These are phyloP conservation scores for Piezodorus guildinii DNA, from an alignment of 1,140 invertebrate genomes.

Conservation along the genomic window DNA sequence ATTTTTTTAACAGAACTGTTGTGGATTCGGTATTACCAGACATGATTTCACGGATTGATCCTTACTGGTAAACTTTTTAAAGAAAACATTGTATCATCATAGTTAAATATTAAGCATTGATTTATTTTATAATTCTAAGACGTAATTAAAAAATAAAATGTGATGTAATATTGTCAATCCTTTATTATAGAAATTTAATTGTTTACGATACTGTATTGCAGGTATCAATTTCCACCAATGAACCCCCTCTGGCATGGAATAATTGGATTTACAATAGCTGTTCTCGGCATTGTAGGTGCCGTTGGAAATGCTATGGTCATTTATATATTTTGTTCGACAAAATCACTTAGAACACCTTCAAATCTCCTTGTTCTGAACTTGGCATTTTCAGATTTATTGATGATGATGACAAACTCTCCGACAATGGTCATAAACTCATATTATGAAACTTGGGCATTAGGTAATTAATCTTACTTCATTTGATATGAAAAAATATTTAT, in stretches of 20 bases:
- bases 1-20: conserved; percentile 44
- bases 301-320: conserved; percentile 73
- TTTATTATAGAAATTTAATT: too few relatives aligned
- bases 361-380: conserved; percentile 75
- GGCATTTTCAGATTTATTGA: conserved; percentile 74
- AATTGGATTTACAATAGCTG: conserved; percentile 58
- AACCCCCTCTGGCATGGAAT: conserved; percentile 67
- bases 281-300: conserved; percentile 55
- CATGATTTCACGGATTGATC: conserved; percentile 53
- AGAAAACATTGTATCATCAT: too few relatives aligned
- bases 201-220: background rate
- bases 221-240: conserved; percentile 49
- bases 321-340: conserved; percentile 69
- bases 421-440: conserved; percentile 78
- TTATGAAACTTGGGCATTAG: conserved; percentile 74
- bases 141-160: too few relatives aligned
- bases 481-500: too few relatives aligned
- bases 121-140: too few relatives aligned
- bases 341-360: conserved; percentile 67
- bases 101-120: background rate
- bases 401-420: conserved; percentile 74
- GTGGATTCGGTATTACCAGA: conserved; percentile 54
- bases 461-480: conserved; percentile 31
- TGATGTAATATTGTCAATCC: too few relatives aligned
- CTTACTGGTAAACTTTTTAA: conserved; percentile 43